Percentiles rank a stretch among this genome's conserved stretches.
phyloP scores from a whole-genome alignment of 2,797 vertebrate genomes.

The Acanthurus tractus region DNA sequence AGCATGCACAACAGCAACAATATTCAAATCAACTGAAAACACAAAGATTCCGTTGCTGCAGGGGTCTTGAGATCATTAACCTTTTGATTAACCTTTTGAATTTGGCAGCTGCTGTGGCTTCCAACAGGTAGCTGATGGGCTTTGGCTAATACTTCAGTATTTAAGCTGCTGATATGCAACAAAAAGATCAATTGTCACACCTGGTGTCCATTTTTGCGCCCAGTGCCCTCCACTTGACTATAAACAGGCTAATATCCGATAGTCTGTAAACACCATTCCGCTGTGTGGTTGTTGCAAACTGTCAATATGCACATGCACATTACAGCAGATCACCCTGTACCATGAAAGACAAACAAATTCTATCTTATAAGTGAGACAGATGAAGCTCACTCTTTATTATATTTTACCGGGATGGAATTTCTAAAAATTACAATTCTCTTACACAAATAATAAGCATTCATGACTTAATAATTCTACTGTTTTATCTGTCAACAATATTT shows the following conservation, averaged over 20 bases:
- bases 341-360: background rate
- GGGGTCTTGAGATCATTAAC: conserved; percentile 64
- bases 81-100: conserved; percentile 72
- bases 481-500: background rate
- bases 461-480: background rate
- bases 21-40: conserved; percentile 41
- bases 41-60: conserved; percentile 29
- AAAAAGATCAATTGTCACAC: background rate
- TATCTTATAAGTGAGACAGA: background rate
- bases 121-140: conserved; percentile 37
- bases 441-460: background rate
- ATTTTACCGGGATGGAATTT: background rate
- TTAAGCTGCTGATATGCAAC: background rate
- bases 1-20: conserved; percentile 23
- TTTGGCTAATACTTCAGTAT: conserved; percentile 23
- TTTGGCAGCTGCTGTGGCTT: conserved; percentile 52
- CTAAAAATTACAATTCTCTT: background rate
- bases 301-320: background rate
- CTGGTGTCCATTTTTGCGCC: background rate
- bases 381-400: background rate
- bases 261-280: background rate
- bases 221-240: too few species aligned
- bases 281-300: background rate
- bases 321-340: background rate
- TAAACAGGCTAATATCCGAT: background rate